Base-by-base conservation (phyloP, 2,888 invertebrate species). In the Lithophane ornitopus region DNA sequence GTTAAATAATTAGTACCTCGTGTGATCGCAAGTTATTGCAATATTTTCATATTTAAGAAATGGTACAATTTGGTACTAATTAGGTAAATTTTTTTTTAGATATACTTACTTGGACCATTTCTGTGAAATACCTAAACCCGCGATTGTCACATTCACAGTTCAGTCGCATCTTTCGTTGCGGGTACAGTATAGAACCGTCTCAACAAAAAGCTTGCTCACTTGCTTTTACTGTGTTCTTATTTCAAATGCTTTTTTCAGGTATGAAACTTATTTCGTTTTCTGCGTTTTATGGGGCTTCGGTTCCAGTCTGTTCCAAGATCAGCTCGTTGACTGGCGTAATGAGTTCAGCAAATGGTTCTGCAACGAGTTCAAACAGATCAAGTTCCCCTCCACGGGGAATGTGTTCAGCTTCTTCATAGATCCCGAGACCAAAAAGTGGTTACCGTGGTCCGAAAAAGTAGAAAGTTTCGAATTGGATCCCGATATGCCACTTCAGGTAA, bases 311-410 rank as follows among this genome's bases (percentile, higher is more conserved):
- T 99, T 98, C 94, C 99, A 99, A 97, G 99, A 99, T 95, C 98
- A 99, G 96, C 96, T 99, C 61, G 97, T 98, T 7, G 99, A 99
- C 92, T 98, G 99, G 98, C 97, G 99, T 62, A 98, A 98, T 87
- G 99, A 99, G 91, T 99, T 99, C 93, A 98, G 98, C 91, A 99
- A 99, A 93, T 99, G 99, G 99, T 99, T 99, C 97, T 97, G 97
- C 34, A 98, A 98, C 84, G 99, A 99, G 94, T 99, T 99, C 93
- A 99, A 99, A 94, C 97, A 98, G 0, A 97, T 99, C 44, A 98
- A 98, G 94, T 99, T 99, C 94, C 99, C 99, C 0, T 91, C 97
- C 0, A 97, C 97, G 3, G 98, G 98, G 4, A 98, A 98, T 69
- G 98, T 99, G 1, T 99, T 99, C 92, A 98, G 98, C 89, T 99